Conservation (phyloP, 2,888 invertebrate genomes). For the Watsonalla binaria region DNA sequence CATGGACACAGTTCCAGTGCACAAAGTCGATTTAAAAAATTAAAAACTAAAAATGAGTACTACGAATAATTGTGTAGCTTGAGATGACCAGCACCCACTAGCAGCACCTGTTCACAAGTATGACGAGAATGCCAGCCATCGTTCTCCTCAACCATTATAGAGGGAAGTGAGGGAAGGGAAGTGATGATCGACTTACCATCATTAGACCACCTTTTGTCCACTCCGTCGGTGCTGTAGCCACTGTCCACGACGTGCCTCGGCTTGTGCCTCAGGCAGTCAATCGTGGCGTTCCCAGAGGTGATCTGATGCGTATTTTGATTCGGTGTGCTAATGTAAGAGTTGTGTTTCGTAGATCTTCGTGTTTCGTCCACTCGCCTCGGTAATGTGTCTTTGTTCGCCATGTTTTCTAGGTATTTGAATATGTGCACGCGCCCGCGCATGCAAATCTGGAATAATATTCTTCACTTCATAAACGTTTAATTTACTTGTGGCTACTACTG, state of each 20-base stretch:
- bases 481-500: no score
- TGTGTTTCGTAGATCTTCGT: slow-evolving; percentile 65
- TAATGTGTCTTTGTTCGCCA: slow-evolving; percentile 84
- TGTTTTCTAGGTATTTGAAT: slow-evolving; percentile 95
- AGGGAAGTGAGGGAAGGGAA: no score
- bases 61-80: no score
- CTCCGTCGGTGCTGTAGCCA: slow-evolving; percentile 92
- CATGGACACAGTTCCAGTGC: no score
- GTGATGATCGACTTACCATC: slow-evolving; percentile 80
- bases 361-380: slow-evolving; percentile 72
- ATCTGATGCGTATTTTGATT: slow-evolving; percentile 55
- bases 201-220: slow-evolving; percentile 91
- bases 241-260: slow-evolving; percentile 89
- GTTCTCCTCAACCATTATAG: no score
- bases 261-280: slow-evolving; percentile 70
- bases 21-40: no score
- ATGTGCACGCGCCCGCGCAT: slow-evolving; percentile 95
- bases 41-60: no score
- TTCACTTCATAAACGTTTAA: neutral
- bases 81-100: no score
- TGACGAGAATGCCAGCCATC: no score
- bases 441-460: slow-evolving; percentile 82
- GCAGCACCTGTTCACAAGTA: no score
- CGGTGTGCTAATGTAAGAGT: slow-evolving; percentile 56
- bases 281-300: slow-evolving; percentile 67